These are phyloP conservation scores for Germaria angustata DNA, from an alignment of 2,888 invertebrate species.

Conservation along the genomic window DNA sequence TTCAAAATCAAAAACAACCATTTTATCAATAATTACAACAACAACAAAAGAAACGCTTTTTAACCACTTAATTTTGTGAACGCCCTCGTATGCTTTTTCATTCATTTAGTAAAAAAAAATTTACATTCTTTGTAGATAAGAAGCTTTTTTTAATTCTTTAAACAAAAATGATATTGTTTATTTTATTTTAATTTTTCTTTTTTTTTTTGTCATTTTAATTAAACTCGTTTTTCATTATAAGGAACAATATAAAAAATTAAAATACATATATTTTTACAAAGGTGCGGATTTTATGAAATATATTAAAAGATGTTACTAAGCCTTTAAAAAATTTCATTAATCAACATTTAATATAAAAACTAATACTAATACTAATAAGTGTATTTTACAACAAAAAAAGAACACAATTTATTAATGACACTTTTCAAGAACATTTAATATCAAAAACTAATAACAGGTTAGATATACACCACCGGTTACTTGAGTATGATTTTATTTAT, in stretches of 20 bases:
- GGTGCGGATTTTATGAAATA: not conserved
- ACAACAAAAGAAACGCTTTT: too few relatives aligned
- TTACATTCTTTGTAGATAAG: not conserved
- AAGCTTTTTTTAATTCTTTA: not conserved
- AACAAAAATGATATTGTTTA: not conserved
- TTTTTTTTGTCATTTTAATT: not conserved
- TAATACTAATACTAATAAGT: not conserved
- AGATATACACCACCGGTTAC: not conserved
- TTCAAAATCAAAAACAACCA: too few relatives aligned
- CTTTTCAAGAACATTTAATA: slow-evolving; percentile 2
- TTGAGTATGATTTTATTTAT: not conserved
- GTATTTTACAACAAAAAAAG: not conserved
- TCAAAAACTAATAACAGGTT: not conserved
- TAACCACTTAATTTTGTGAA: not conserved
- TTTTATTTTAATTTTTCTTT: not conserved
- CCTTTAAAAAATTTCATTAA: slow-evolving; percentile 10
- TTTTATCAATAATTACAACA: too few relatives aligned
- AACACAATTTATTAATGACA: not conserved
- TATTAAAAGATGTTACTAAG: slow-evolving; percentile 11
- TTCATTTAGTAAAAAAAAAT: not conserved
- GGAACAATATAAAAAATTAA: not conserved
- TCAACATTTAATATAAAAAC: not conserved
- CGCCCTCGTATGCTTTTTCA: not conserved
- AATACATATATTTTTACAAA: slow-evolving; percentile 11
- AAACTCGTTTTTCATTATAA: slow-evolving; percentile 22